phyloP scores from a whole-genome alignment of 2,888 invertebrate genomes.

The Eueremaeus valkanovi region DNA sequence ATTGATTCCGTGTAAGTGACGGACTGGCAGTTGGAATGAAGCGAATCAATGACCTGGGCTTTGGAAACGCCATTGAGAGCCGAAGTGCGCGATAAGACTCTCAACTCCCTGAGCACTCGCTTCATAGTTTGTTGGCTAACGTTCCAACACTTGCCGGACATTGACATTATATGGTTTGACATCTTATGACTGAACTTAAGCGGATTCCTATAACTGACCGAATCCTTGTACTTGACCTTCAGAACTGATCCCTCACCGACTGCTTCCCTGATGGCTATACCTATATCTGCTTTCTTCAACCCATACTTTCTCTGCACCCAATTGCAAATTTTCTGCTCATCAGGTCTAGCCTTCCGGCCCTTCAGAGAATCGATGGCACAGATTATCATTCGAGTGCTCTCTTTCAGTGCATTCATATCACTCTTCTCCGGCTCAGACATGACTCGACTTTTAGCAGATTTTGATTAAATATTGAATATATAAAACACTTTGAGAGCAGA shows the following conservation, averaged over 20 bases:
- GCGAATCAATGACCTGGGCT: constrained; percentile 63
- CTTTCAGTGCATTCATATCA: constrained; percentile 54
- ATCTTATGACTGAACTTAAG: constrained; percentile 56
- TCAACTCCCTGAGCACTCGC: constrained; percentile 51
- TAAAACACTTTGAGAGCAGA: not conserved
- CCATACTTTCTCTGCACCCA: constrained; percentile 71
- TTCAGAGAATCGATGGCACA: constrained; percentile 80
- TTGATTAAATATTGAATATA: not conserved
- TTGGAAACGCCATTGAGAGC: constrained; percentile 61
- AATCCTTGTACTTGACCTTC: constrained; percentile 81
- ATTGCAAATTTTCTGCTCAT: constrained; percentile 74
- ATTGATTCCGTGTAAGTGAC: not conserved
- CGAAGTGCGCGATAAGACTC: not conserved
- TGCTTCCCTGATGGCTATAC: constrained; percentile 58
- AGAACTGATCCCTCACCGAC: constrained; percentile 62
- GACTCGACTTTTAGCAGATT: not conserved
- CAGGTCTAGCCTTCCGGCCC: constrained; percentile 76
- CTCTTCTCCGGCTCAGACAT: constrained; percentile 13
- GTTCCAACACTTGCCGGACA: not conserved
- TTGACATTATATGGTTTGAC: constrained; percentile 19
- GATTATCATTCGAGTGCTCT: constrained; percentile 59
- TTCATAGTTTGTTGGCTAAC: constrained; percentile 60
- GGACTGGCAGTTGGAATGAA: not conserved
- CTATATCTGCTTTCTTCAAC: constrained; percentile 68
- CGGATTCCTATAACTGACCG: constrained; percentile 76